Evolutionary conservation across 2,797 vertebrate genomes (phyloP).

Genomic region (Sylvilagus floridanus): DNA sequence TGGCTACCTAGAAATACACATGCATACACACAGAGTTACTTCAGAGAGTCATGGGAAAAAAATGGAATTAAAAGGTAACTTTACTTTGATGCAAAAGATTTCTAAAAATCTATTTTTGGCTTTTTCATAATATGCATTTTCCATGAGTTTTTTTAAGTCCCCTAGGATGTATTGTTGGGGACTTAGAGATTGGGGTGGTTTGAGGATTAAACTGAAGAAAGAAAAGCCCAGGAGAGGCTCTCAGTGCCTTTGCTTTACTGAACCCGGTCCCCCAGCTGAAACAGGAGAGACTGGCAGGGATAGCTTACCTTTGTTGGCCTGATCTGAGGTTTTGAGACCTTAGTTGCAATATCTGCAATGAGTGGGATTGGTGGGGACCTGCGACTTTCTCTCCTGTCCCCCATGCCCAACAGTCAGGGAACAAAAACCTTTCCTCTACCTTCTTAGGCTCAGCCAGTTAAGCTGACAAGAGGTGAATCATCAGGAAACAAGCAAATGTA

Average conservation of each 20-base stretch:
- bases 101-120: too few species aligned
- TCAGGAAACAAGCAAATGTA: not conserved
- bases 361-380: not conserved
- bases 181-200: not conserved
- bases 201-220: not conserved
- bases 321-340: not conserved
- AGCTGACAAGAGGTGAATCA: not conserved
- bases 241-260: not conserved
- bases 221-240: not conserved
- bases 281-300: not conserved
- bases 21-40: too few species aligned
- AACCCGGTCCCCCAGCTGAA: not conserved
- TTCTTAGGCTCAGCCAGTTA: not conserved
- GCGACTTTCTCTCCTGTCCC: not conserved
- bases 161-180: too few species aligned
- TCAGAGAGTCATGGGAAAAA: too few species aligned
- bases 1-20: too few species aligned
- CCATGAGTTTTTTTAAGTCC: too few species aligned
- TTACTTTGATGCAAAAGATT: too few species aligned
- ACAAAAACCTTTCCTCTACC: not conserved
- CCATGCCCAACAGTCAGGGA: not conserved
- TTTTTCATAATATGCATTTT: too few species aligned
- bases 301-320: not conserved
- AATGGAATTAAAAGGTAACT: too few species aligned
- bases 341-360: not conserved